phyloP scores from a whole-genome alignment of 2,797 vertebrate species.

The Tinamus major region DNA sequence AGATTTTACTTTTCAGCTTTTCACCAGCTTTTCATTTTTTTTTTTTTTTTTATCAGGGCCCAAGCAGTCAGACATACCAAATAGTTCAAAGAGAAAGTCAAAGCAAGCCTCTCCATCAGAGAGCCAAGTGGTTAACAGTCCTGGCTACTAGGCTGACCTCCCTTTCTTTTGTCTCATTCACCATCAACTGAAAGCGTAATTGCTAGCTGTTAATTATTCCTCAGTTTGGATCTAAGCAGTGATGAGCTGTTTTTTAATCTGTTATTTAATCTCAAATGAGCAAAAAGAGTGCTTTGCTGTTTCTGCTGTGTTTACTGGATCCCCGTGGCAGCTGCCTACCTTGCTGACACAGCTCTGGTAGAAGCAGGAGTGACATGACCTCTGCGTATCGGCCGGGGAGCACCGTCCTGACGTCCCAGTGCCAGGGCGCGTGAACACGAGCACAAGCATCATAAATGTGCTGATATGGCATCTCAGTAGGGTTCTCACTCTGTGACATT shows the following conservation, averaged over 20 bases:
- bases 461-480: neutral
- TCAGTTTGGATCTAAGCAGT: neutral
- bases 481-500: neutral
- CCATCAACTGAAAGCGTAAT: neutral
- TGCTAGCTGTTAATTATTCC: slow-evolving; percentile 48
- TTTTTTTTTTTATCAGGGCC: neutral
- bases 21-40: neutral
- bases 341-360: neutral
- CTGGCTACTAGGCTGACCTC: neutral
- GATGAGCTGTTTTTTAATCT: slow-evolving; percentile 45
- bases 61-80: neutral
- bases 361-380: neutral
- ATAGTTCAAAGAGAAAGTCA: neutral
- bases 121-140: neutral
- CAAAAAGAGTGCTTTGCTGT: neutral
- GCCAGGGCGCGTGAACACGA: neutral
- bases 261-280: slow-evolving; percentile 20
- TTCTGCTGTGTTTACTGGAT: neutral
- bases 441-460: fast-evolving
- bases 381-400: neutral
- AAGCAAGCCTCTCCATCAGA: fast-evolving
- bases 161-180: neutral
- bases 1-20: neutral
- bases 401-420: neutral
- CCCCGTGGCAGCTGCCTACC: neutral